Conservation (phyloP, 2,888 invertebrate genomes). For the Orthosia cruda region DNA sequence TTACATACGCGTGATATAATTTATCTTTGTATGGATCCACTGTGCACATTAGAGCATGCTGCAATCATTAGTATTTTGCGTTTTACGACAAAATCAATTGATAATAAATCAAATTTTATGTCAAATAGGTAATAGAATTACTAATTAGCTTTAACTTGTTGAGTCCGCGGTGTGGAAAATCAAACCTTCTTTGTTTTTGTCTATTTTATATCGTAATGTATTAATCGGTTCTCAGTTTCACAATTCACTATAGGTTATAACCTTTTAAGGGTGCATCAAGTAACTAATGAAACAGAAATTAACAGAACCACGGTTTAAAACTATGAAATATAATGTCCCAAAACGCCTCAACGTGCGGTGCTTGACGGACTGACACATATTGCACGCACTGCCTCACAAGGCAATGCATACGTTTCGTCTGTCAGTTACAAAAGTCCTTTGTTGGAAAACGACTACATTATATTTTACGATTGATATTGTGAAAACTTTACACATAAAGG, state of each 20-base stretch:
- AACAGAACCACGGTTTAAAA: not conserved
- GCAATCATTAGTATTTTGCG: not conserved
- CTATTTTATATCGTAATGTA: not conserved
- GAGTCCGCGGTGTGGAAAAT: conserved; percentile 25
- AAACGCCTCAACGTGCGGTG: not conserved
- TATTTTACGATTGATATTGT: conserved; percentile 74
- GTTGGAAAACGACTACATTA: conserved; percentile 71
- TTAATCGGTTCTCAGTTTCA: not conserved
- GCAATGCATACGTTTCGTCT: conserved; percentile 40
- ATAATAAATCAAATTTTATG: conserved; percentile 38
- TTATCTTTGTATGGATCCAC: not conserved
- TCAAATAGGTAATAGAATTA: conserved; percentile 27
- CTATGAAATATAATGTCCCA: conserved; percentile 21
- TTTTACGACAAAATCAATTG: conserved; percentile 27
- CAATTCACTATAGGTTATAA: not conserved
- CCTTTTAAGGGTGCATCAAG: not conserved
- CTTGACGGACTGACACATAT: conserved; percentile 36
- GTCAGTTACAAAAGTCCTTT: conserved; percentile 70
- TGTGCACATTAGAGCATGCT: not conserved
- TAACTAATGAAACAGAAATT: not conserved
- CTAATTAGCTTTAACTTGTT: conserved; percentile 30
- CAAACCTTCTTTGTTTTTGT: conserved; percentile 1
- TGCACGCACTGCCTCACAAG: conserved; percentile 40
- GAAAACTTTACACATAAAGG: conserved; percentile 64
- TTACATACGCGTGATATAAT: not conserved